Evolutionary conservation across 2,113 vertebrate species (phyloP).

Genomic region (Thalassoma bifasciatum): DNA sequence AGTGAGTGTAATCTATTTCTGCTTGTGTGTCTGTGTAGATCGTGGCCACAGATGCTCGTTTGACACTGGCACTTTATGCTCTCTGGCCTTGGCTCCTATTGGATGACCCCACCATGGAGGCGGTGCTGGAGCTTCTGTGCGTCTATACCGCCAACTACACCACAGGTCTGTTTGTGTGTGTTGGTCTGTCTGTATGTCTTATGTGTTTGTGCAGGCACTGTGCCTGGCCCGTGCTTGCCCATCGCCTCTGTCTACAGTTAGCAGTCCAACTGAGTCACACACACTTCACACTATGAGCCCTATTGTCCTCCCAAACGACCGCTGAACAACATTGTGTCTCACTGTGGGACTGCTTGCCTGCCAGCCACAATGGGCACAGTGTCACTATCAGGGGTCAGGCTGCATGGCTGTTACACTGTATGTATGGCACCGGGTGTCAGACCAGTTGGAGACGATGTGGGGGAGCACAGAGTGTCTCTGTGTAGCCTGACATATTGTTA

Average conservation of each 20-base stretch:
- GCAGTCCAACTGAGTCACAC: slow-evolving; percentile 64
- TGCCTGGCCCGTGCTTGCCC: slow-evolving; percentile 67
- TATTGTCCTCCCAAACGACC: slow-evolving; percentile 68
- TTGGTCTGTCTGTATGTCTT: slow-evolving; percentile 36
- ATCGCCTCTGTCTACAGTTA: slow-evolving; percentile 27
- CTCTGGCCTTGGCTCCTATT: slow-evolving; percentile 94
- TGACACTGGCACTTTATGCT: slow-evolving; percentile 84
- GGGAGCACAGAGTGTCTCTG: slow-evolving; percentile 33
- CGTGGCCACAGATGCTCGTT: slow-evolving; percentile 85
- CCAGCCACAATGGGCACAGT: slow-evolving; percentile 70
- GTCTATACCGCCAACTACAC: slow-evolving; percentile 91
- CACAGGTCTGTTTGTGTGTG: slow-evolving; percentile 80
- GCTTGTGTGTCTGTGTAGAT: slow-evolving; percentile 77
- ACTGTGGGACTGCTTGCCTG: slow-evolving; percentile 58
- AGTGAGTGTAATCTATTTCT: slow-evolving; percentile 14
- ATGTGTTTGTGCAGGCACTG: slow-evolving; percentile 60
- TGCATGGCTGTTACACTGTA: slow-evolving; percentile 40
- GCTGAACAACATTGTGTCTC: slow-evolving; percentile 67
- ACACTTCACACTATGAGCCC: slow-evolving; percentile 52
- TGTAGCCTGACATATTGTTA: slow-evolving; percentile 22
- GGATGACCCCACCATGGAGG: slow-evolving; percentile 88
- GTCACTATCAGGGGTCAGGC: slow-evolving; percentile 53
- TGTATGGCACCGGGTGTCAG: slow-evolving; percentile 39
- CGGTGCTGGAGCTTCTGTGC: slow-evolving; percentile 91
- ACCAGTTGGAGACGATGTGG: slow-evolving; percentile 44